phyloP scores from a whole-genome alignment of 1,140 invertebrate species.

The Drosophila saltans region DNA sequence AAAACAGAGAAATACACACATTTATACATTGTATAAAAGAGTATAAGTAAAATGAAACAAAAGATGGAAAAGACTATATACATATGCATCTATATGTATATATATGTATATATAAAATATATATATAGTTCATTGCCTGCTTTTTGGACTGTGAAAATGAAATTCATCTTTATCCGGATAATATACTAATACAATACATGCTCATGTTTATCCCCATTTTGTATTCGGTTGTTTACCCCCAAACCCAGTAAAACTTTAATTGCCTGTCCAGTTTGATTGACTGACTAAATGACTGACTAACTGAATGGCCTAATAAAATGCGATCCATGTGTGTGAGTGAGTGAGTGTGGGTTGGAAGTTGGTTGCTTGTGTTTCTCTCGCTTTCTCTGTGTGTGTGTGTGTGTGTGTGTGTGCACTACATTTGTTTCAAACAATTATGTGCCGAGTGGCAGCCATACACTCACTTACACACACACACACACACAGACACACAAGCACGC shows the following conservation, averaged over 20 bases:
- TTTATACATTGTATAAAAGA: no score
- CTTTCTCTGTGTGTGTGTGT: neutral
- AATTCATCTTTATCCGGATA: slow-evolving; percentile 10
- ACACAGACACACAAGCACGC: slow-evolving; percentile 22
- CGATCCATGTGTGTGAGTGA: slow-evolving; percentile 37
- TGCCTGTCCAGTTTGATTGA: slow-evolving; percentile 72
- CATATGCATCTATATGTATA: no score
- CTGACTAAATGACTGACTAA: slow-evolving; percentile 78
- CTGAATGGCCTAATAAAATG: slow-evolving; percentile 79
- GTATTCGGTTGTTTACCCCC: slow-evolving; percentile 2
- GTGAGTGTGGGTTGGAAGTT: slow-evolving; percentile 15
- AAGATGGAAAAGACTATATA: neutral
- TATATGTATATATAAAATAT: neutral
- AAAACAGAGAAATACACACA: no score
- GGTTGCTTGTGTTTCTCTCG: neutral
- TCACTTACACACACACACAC: slow-evolving; percentile 17
- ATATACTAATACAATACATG: slow-evolving; percentile 2
- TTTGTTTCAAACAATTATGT: slow-evolving; percentile 79
- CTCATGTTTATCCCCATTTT: slow-evolving; percentile 3
- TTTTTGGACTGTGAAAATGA: slow-evolving; percentile 14
- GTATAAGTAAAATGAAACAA: neutral
- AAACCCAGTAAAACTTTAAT: slow-evolving; percentile 68
- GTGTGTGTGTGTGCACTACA: slow-evolving; percentile 62
- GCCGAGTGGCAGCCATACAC: slow-evolving; percentile 52
- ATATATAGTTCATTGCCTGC: slow-evolving; percentile 41